These are phyloP conservation scores for Pseudochaenichthys georgianus DNA, from an alignment of 2,797 vertebrate species.

Conservation along the genomic window DNA sequence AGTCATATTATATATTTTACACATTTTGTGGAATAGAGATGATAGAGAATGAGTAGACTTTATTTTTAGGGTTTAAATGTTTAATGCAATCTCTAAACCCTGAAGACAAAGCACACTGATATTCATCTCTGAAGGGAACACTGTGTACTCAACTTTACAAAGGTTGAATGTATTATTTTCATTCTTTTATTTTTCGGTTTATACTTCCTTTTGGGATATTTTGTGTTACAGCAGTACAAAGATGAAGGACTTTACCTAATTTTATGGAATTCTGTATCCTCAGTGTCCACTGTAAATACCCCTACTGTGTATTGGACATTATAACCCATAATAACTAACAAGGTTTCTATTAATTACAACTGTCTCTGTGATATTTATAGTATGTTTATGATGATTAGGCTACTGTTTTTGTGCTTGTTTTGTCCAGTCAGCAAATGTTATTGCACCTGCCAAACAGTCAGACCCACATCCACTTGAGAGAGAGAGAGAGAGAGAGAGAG, in stretches of 20 bases:
- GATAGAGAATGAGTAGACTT: too few species aligned
- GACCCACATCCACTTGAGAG: slow-evolving; percentile 28
- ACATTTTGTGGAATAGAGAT: too few species aligned
- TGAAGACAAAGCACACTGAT: too few species aligned
- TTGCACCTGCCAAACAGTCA: slow-evolving; percentile 62
- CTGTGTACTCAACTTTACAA: slow-evolving; percentile 8
- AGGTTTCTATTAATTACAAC: neutral
- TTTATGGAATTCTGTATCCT: neutral
- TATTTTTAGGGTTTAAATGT: too few species aligned
- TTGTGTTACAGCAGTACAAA: neutral
- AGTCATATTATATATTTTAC: neutral
- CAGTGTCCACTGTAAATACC: neutral
- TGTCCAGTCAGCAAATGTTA: slow-evolving; percentile 27
- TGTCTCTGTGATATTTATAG: neutral
- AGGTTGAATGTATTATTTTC: too few species aligned
- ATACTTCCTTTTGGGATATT: neutral
- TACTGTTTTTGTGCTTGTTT: slow-evolving; percentile 10
- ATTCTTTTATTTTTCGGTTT: neutral
- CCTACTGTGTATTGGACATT: neutral
- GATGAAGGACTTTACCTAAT: neutral
- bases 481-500: slow-evolving; percentile 55
- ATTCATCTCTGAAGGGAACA: neutral
- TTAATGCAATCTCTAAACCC: neutral
- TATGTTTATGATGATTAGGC: neutral
- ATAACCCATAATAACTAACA: neutral